Base-by-base conservation (phyloP, 2,113 vertebrate species). In the Bubo blakistoni region DNA sequence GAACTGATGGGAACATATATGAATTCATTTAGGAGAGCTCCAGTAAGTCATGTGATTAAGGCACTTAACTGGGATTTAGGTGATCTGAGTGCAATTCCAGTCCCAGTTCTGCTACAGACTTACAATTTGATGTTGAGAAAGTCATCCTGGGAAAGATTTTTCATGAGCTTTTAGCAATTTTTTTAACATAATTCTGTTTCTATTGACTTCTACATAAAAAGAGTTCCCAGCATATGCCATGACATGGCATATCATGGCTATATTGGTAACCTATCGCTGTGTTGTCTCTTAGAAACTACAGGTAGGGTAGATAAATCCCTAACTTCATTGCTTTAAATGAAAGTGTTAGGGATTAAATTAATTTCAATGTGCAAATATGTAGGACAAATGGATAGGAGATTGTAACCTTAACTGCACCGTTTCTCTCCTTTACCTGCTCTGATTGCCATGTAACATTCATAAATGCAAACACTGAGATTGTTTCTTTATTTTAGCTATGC, bases 31-130 rank as follows among this genome's bases (percentile, higher is more conserved):
- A 90, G 55, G 13, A 76, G 44, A 85, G 40, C 73, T 91, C 73
- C 96, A 76, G 96, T 88, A 97, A 94, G 91, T 97, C 96, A 95
- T 79, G 91, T 95, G 95, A 85, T 85, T 32, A 85, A 79, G 83
- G 73, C 62, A 97, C 77, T 96, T 93, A 96, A 32, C 40, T 76
- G 62, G 86, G 86, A 92, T 92, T 90, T 94, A 96, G 77, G 49
- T 65, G 82, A 66, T 79, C 20, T 83, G 69, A 86, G 36, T 38
- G 58, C 44, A 85, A 72, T 25, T 94, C 83, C 47, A 91, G 10
- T 71, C 44, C 81, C 52, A 57, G 13, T 86, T 89, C 44, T 81
- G 29, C 65, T 79, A 61, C 40, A 85, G 36, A 79, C 73, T 85
- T 91, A 81, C 40, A 69, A 55, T 61, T 47, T 80, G 73, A 87